A percentile compares a stretch with the other conserved stretches of the same genome.
phyloP scores from a whole-genome alignment of 2,797 vertebrate genomes.

The Odontamblyopus rebecca region DNA sequence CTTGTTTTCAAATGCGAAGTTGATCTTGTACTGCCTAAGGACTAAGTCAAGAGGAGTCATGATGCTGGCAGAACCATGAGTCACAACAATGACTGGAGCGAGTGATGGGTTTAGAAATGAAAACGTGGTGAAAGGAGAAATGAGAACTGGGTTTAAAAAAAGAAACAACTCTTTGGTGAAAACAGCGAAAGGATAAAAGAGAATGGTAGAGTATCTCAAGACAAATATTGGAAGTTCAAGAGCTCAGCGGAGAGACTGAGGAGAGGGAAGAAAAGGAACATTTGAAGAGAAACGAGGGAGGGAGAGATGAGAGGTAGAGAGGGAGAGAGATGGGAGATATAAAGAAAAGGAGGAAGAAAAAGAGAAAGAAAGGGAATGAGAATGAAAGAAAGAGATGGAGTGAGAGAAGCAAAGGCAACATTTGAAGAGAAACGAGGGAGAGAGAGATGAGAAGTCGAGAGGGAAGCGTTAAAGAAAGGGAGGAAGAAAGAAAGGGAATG shows the following conservation, averaged over 20 bases:
- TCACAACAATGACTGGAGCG: conserved; percentile 29
- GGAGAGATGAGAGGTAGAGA: no score
- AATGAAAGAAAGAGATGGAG: conserved; percentile 30
- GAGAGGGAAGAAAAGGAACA: conserved; percentile 32
- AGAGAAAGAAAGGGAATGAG: conserved; percentile 26
- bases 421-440: neutral
- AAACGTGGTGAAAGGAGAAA: neutral
- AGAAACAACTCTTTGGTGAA: conserved; percentile 28
- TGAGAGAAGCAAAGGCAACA: conserved; percentile 25
- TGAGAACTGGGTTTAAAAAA: neutral
- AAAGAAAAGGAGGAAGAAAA: no score
- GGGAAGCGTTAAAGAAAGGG: no score
- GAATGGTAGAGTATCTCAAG: conserved; percentile 49
- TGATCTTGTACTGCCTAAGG: conserved; percentile 7
- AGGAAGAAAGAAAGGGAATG: conserved; percentile 17
- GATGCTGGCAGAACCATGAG: conserved; percentile 27
- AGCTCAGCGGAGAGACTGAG: conserved; percentile 53
- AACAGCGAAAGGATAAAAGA: conserved; percentile 39
- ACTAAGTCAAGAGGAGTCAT: conserved; percentile 25
- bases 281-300: neutral
- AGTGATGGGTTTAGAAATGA: conserved; percentile 10
- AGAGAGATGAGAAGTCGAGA: no score
- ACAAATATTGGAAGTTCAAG: conserved; percentile 62
- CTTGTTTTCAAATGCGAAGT: conserved; percentile 23
- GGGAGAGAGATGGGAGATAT: no score